Evolutionary conservation across 2,888 invertebrate species (phyloP).

Genomic region (Phaonia tiefii): DNA sequence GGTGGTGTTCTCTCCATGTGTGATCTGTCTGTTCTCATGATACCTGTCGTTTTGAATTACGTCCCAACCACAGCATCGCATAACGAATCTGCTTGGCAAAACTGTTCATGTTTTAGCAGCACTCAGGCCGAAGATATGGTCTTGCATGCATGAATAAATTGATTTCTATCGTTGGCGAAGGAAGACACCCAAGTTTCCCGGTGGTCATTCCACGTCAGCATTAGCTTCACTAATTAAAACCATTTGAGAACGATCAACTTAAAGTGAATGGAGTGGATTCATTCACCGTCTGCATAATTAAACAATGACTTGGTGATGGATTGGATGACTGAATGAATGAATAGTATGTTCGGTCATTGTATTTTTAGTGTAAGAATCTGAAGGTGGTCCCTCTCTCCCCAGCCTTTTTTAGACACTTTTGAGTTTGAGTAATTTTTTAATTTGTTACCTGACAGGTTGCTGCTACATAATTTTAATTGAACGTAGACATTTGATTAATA

Average conservation of each 20-base stretch:
- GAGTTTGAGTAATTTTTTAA: constrained; percentile 66
- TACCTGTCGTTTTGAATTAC: constrained; percentile 54
- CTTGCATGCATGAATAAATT: constrained; percentile 4
- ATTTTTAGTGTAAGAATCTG: neutral
- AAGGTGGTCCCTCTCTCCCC: constrained; percentile 5
- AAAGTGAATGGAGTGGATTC: constrained; percentile 8
- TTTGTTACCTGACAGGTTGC: constrained; percentile 66
- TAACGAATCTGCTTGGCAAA: constrained; percentile 17
- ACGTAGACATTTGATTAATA: constrained; percentile 66
- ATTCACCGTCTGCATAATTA: neutral
- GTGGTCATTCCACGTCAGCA: constrained; percentile 64
- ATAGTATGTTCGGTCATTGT: neutral
- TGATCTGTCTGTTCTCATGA: constrained; percentile 27
- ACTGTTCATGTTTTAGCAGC: constrained; percentile 1
- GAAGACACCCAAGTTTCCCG: constrained; percentile 55
- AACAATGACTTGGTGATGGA: constrained; percentile 3
- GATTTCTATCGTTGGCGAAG: constrained; percentile 38
- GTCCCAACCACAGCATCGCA: constrained; percentile 25
- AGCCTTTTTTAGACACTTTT: constrained; percentile 15
- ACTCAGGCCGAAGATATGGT: constrained; percentile 10
- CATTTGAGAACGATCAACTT: constrained; percentile 58
- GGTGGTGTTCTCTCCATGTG: neutral
- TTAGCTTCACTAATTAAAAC: constrained; percentile 65
- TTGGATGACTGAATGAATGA: constrained; percentile 14
- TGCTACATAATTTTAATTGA: constrained; percentile 67